Evolutionary conservation across 2,797 vertebrate species (phyloP).

Genomic region (Ptychobarbus kaznakovi): DNA sequence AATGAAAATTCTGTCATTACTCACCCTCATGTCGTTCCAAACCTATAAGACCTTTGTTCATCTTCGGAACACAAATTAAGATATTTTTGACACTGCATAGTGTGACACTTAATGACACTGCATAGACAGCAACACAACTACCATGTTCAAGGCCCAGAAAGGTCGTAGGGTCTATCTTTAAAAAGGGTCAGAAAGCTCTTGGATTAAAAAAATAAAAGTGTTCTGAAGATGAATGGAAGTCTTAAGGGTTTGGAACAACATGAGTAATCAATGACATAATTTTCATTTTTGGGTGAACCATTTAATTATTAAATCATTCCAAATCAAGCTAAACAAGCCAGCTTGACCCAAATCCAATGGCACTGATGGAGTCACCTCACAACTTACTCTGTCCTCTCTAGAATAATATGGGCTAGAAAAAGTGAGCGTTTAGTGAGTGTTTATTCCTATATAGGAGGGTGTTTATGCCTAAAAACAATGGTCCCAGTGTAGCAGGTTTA

Average conservation of each 20-base stretch:
- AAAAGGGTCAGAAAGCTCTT: neutral
- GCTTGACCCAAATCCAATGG: conserved; percentile 3
- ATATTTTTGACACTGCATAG: neutral
- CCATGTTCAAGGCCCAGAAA: neutral
- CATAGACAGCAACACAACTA: neutral
- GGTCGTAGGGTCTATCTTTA: neutral
- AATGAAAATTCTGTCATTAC: neutral
- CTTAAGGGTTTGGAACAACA: neutral
- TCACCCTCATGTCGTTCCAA: neutral
- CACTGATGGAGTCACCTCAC: conserved; percentile 26
- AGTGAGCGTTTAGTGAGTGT: conserved; percentile 39
- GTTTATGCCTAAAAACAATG: conserved; percentile 60
- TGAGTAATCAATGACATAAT: neutral
- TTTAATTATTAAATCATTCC: conserved; percentile 1
- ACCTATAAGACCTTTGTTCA: neutral
- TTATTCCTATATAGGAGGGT: conserved; percentile 20
- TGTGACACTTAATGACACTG: too few species aligned
- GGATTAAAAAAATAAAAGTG: neutral
- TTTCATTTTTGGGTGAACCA: neutral
- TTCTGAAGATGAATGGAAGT: neutral
- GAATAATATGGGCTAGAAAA: conserved; percentile 46
- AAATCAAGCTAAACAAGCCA: conserved; percentile 28
- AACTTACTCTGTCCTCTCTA: conserved; percentile 12
- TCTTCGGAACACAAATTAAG: neutral
- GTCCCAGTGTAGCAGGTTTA: conserved; percentile 62